Evolutionary conservation across 2,797 vertebrate species (phyloP), one percentile per base, ranked within the genome.

Genomic region (Eulemur mongoz): DNA sequence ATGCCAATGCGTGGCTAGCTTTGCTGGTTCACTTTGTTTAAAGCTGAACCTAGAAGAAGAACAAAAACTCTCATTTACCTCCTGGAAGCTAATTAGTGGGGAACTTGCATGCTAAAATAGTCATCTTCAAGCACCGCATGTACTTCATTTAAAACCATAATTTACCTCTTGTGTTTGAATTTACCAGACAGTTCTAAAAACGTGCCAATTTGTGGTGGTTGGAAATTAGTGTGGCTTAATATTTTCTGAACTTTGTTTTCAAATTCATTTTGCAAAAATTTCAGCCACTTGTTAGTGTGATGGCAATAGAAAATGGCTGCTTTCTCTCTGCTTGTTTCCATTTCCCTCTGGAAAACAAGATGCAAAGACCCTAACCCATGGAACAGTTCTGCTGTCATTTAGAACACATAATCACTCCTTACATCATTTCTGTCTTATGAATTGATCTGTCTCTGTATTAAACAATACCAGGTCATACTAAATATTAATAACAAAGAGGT

Each of bases 81-180:
- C 98, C n/a, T 90, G 98, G 98, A 98, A 98, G 96, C 98, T 98
- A 98, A 97, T 99, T 98, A 98, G 98, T 0, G 15, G 69, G 96
- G 92, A 98, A 98, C 95, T 84, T 65, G 89, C 82, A 94, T 20
- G 75, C 96, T 97, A 96, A 92, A 96, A 96, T 96, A 97, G 86
- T 96, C 22, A 88, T 93, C 97, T 98, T 93, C 92, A 93, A 72
- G 78, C 22, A n/a, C 97, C 76, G 94, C 69, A 40, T 67, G 86
- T 85, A 93, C 7, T 96, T 97, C 93, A 98, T 98, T 98, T 97
- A 96, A 95, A 40, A 87, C 72, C 95, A 48, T 57, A 81, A 80
- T 80, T 94, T 81, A 97, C 54, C 40, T 93, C 95, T 95, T 73
- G 78, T 50, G 94, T 97, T 98, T 98, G 97, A 98, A 98, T 96